Percentiles rank a stretch among this genome's conserved stretches.
Evolutionary conservation across 2,888 invertebrate genomes (phyloP).

Genomic region (Pogonocherus hispidulus): DNA sequence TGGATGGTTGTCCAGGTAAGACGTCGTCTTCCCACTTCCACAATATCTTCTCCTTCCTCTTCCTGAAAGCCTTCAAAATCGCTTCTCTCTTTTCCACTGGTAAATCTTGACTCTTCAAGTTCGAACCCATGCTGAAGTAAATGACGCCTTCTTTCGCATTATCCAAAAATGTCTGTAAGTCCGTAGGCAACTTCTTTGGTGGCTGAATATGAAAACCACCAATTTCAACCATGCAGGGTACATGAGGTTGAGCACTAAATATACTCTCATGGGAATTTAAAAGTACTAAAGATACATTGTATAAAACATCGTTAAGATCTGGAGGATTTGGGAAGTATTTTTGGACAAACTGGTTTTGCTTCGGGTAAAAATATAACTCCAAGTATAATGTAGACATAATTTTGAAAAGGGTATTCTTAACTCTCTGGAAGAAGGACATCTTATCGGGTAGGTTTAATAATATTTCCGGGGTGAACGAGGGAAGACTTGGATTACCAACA

Average conservation of each 20-base stretch:
- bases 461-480: slow-evolving; percentile 70
- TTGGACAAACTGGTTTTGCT: slow-evolving; percentile 11
- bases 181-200: slow-evolving; percentile 60
- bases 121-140: slow-evolving; percentile 75
- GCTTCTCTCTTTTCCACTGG: slow-evolving; percentile 70
- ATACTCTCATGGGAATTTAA: slow-evolving; percentile 69
- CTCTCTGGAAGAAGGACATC: slow-evolving; percentile 27
- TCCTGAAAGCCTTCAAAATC: slow-evolving; percentile 73
- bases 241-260: slow-evolving; percentile 68
- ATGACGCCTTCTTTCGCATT: slow-evolving; percentile 71
- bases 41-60: slow-evolving; percentile 71
- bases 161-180: slow-evolving; percentile 71
- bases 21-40: slow-evolving; percentile 70
- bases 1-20: slow-evolving; percentile 77
- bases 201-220: slow-evolving; percentile 70
- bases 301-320: slow-evolving; percentile 50
- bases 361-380: slow-evolving; percentile 63
- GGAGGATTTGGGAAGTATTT: slow-evolving; percentile 46
- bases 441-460: slow-evolving; percentile 56
- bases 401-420: neutral
- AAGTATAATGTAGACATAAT: neutral
- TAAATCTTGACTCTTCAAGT: slow-evolving; percentile 72
- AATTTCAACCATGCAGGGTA: slow-evolving; percentile 72
- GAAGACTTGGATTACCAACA: slow-evolving; percentile 69
- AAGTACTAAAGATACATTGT: slow-evolving; percentile 57